Conservation (phyloP, 1,140 invertebrate genomes). For the Rhynchophorus ferrugineus region DNA sequence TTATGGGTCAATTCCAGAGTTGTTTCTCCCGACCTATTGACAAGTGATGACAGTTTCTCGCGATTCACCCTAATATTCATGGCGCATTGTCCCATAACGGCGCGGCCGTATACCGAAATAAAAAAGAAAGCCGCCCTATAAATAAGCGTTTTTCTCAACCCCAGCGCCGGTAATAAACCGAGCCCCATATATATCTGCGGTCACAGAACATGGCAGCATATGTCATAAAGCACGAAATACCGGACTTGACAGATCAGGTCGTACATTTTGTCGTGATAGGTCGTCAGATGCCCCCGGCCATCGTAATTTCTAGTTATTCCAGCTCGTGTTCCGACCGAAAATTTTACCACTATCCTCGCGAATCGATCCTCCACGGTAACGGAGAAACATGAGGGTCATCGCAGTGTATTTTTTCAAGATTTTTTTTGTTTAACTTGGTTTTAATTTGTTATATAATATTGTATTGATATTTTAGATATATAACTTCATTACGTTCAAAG, state of each 20-base stretch:
- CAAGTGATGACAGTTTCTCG: too few relatives aligned
- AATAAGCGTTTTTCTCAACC: neutral
- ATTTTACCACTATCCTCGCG: neutral
- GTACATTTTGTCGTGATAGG: conserved; percentile 13
- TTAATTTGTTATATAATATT: too few relatives aligned
- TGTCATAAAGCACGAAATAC: conserved; percentile 11
- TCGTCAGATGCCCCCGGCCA: conserved; percentile 13
- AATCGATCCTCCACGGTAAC: neutral
- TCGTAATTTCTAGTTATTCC: conserved; percentile 14
- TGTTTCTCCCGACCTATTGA: too few relatives aligned
- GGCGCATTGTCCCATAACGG: too few relatives aligned
- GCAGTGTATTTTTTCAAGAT: too few relatives aligned
- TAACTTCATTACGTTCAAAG: too few relatives aligned
- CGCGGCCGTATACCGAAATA: too few relatives aligned
- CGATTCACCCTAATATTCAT: too few relatives aligned
- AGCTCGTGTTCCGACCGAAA: neutral
- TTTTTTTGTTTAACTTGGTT: too few relatives aligned
- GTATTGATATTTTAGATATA: too few relatives aligned
- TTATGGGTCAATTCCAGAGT: too few relatives aligned
- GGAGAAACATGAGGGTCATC: too few relatives aligned
- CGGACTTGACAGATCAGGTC: conserved; percentile 10
- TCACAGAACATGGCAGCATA: conserved; percentile 2
- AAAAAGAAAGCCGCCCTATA: neutral
- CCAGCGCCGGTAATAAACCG: conserved; percentile 7
- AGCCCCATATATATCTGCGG: neutral